Conservation (phyloP, 2,888 invertebrate genomes). For the Willowsia nigromaculata region DNA sequence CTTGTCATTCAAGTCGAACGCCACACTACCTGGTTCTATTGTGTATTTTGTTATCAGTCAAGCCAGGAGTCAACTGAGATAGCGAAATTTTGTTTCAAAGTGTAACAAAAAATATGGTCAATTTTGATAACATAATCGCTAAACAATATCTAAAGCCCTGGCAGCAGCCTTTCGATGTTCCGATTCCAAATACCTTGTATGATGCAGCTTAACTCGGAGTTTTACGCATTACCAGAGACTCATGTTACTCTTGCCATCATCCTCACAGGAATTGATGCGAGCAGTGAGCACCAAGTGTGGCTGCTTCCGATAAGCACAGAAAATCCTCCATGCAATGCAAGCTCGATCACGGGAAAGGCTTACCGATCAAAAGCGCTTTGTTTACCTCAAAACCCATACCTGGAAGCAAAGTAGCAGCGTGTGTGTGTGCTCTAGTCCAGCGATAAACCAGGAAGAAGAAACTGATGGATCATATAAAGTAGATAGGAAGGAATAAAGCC, state of each 20-base stretch:
- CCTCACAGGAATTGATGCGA: not conserved
- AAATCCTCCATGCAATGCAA: not conserved
- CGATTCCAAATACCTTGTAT: no score
- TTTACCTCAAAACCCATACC: not conserved
- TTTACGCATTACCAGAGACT: not conserved
- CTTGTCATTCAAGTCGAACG: no score
- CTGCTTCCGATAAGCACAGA: slow-evolving; percentile 18
- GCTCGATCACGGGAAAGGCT: not conserved
- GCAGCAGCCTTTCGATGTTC: no score
- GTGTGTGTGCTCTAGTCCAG: not conserved
- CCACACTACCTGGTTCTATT: not conserved
- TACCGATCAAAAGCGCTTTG: slow-evolving; percentile 18
- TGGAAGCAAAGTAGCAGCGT: not conserved
- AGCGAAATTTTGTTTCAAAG: not conserved
- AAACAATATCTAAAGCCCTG: not conserved
- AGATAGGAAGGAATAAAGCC: not conserved
- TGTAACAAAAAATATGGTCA: not conserved
- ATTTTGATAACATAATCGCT: slow-evolving; percentile 31
- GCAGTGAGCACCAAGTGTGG: slow-evolving; percentile 24
- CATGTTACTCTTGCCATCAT: not conserved
- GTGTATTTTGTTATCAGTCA: slow-evolving; percentile 31
- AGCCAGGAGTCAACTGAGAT: not conserved
- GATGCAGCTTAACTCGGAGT: not conserved
- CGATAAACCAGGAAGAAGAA: not conserved
- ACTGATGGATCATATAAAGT: not conserved